Base-by-base conservation (phyloP, 2,113 vertebrate genomes). In the Eptatretus burgeri region DNA sequence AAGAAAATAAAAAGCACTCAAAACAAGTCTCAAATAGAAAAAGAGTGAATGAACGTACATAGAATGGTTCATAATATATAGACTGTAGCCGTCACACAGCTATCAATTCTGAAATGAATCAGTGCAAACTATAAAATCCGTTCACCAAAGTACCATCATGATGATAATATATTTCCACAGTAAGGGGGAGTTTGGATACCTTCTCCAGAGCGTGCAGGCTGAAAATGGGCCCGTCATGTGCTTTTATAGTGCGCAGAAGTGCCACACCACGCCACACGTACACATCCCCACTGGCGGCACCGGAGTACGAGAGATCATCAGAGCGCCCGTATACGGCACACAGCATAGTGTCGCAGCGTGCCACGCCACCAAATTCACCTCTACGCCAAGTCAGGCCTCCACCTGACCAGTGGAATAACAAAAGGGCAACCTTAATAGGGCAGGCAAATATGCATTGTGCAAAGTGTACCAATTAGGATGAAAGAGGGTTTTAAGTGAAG, bases 151-250 rank as follows among this genome's bases (percentile, higher is more conserved):
- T 41, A 41, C 27, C 27, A 41, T 41, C 27, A 41, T 41, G 27
- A 41, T 7, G 27, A 41, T 41, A 41, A 41, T 41, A 41, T 41
- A 41, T 41, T 41, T 41, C 27, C 7, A 41, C 27, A 41, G 56
- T 13, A 18, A 7, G 53, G 53, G 53, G 53, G 53, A 20, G n/a
- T 20, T 11, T 9, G 56, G 73, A 67, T 76, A 95, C 91, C 84
- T 98, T 95, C 74, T 98, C 91, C 71, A 98, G 67, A 1, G 89
- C 85, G 63, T 91, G 86, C 86, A 95, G 89, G 67, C 85, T 78
- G 70, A 95, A 93, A 62, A 98, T 84, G 2, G 91, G 91, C 1
- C 89, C 91, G 1, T 98, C 89, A 0, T 98, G 91, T 65, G 88
- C 85, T 70, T 95, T 98, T 68, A 94, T 73, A 27, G 84, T 95